Base-by-base conservation (phyloP, 1,140 invertebrate genomes). In the Diorhabda sublineata region DNA sequence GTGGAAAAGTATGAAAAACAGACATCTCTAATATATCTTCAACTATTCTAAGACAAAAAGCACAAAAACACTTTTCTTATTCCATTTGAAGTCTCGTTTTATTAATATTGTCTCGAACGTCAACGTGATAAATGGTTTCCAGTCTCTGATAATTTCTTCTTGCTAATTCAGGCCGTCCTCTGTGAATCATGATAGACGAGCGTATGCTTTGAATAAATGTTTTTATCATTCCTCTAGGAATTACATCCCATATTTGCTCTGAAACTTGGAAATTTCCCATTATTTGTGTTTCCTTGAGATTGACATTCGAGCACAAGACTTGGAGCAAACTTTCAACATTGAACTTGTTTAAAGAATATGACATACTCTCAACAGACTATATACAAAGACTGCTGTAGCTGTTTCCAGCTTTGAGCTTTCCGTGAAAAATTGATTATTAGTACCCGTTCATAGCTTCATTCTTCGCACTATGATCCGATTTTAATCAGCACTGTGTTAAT, bases 211-310 rank as follows among this genome's bases (percentile, higher is more conserved):
- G 26, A 43, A 45, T 62, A 45, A 11, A 62, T 62, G 61, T 62
- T 62, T 61, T 62, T 62, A 8, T 62, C 61, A 62, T 62, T 62
- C 42, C 61, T 62, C 7, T 44, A 62, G 44, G 61, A 62, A 62
- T 62, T 62, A 62, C 43, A 62, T 44, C 61, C 43, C 61, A 62
- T 44, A 47, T 62, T 62, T 45, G 43, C 61, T 47, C 11, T 62
- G 2, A 3, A 62, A 62, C 44, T 47, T 45, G 7, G 44, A 45
- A 9, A 62, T 47, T 5, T 43, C 8, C n/a, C 42, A n/a, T 45
- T 45, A 3, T 4, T 62, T 62, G 42, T 3, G 8, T 6, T 62
- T 42, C 3, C 44, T 45, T 11, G 3, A 47, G 44, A 47, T 47
- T 45, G 43, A 3, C 58, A 60, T 26, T 60, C 58, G 42, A 26